Percentiles rank a stretch among this genome's conserved stretches.
Evolutionary conservation across 2,888 invertebrate genomes (phyloP).

Genomic region (Epinotia ramella): DNA sequence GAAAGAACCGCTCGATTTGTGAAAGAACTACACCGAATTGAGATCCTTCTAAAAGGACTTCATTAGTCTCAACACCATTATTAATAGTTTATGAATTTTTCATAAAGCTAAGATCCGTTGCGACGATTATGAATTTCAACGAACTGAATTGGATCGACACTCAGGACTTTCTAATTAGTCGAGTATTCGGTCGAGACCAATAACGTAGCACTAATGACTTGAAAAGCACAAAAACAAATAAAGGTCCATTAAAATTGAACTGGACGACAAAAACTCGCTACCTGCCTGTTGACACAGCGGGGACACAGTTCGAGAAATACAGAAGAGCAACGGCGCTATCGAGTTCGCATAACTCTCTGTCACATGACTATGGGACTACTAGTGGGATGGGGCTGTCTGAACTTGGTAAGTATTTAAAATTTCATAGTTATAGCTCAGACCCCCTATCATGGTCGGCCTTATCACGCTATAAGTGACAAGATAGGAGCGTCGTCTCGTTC

Average conservation of each 20-base stretch:
- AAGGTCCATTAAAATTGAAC: constrained; percentile 46
- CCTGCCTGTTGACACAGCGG: constrained; percentile 45
- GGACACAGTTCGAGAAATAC: neutral
- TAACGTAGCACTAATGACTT: constrained; percentile 43
- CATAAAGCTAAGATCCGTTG: constrained; percentile 13
- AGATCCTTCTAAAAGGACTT: neutral
- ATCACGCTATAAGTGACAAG: no score
- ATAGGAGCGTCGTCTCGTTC: no score
- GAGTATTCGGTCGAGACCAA: constrained; percentile 21
- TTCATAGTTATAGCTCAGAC: no score
- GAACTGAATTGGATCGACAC: constrained; percentile 11
- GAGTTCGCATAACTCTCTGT: no score
- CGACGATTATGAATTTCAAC: constrained; percentile 19
- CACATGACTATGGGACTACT: no score
- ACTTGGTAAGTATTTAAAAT: no score
- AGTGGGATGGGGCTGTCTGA: no score
- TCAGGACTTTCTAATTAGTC: constrained; percentile 34
- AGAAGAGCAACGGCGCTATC: neutral
- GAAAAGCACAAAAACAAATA: constrained; percentile 46
- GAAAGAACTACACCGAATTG: neutral
- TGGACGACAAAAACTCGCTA: constrained; percentile 46
- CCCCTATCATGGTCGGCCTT: no score
- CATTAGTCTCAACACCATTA: neutral
- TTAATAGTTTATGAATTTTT: constrained; percentile 14
- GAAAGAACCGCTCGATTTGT: neutral